Conservation (phyloP, 2,888 invertebrate genomes). For the Beris chalybata region DNA sequence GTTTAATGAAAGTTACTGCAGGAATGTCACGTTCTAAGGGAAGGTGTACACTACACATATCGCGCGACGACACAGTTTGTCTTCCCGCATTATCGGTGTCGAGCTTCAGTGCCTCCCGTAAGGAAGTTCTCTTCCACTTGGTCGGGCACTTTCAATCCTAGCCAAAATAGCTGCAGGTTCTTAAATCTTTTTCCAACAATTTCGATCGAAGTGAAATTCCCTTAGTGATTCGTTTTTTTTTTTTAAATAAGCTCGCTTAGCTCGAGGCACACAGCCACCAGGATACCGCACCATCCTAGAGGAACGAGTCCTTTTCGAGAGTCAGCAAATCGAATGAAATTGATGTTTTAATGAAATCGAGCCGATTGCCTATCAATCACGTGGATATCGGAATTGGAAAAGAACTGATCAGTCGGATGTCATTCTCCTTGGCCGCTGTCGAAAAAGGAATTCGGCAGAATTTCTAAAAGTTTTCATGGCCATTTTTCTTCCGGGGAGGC, state of each 20-base stretch:
- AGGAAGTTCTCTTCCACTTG: too few relatives aligned
- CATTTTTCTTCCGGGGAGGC: constrained; percentile 28
- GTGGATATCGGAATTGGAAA: constrained; percentile 32
- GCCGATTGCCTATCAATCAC: constrained; percentile 38
- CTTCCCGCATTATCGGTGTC: too few relatives aligned
- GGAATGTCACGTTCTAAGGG: too few relatives aligned
- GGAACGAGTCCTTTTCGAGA: constrained; percentile 26
- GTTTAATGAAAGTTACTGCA: too few relatives aligned
- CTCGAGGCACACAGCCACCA: too few relatives aligned
- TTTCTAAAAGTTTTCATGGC: constrained; percentile 6
- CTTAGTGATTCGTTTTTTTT: constrained; percentile 6
- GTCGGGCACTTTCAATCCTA: too few relatives aligned
- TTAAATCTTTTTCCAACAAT: background rate
- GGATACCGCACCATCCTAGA: background rate
- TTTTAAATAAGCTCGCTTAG: background rate
- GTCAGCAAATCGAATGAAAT: constrained; percentile 37
- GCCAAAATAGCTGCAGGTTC: too few relatives aligned
- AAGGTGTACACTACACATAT: too few relatives aligned
- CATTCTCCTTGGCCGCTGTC: constrained; percentile 11
- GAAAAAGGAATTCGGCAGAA: background rate
- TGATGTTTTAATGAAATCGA: constrained; percentile 38
- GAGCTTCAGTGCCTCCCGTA: too few relatives aligned
- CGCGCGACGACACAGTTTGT: too few relatives aligned
- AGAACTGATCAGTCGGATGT: constrained; percentile 31
- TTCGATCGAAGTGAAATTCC: background rate